Base-by-base conservation (phyloP, 2,113 vertebrate species). In the Agapornis roseicollis region DNA sequence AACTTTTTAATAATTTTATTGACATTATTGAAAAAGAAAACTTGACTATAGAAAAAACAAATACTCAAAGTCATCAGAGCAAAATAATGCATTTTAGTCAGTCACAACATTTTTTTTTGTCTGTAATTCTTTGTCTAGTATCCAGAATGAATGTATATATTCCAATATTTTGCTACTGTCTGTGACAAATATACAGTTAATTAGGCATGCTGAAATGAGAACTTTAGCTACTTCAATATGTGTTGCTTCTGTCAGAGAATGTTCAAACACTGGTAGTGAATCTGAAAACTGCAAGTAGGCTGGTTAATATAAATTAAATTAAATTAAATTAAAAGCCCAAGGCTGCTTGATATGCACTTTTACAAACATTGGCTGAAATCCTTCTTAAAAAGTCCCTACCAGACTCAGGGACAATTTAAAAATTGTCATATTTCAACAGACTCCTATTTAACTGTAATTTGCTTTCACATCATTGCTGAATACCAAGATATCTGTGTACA, bases 271-370 rank as follows among this genome's bases (percentile, higher is more conserved):
- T 69, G 47, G 66, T 79, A 53, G 85, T 95, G 93, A 96, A 96
- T 96, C 81, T 95, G 86, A 95, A 94, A 91, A 80, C 85, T 94
- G 63, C 88, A 92, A 92, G 92, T 53, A 93, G 53, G 22, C 65
- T 79, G 88, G 86, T 88, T 93, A 97, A 94, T 94, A 91, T 94
- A 95, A 96, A 96, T 97, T 85, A 94, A 97, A 94, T 96, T 94
- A 95, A 96, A 96, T 97, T 88, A 94, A 97, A 94, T 96, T 96
- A 96, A 93, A 96, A 94, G 74, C 93, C 83, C 84, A 89, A 58
- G 77, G 73, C 88, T 94, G 90, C 78, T 95, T 88, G 72, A 92
- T 94, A 88, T 37, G 74, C 52, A 58, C 41, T 94, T 95, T 96
- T 93, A 72, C 73, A 96, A 74, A 74, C 1, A 5, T 56, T 92